Base-by-base conservation (phyloP, 2,797 vertebrate species). In the Sebastolobus alascanus region DNA sequence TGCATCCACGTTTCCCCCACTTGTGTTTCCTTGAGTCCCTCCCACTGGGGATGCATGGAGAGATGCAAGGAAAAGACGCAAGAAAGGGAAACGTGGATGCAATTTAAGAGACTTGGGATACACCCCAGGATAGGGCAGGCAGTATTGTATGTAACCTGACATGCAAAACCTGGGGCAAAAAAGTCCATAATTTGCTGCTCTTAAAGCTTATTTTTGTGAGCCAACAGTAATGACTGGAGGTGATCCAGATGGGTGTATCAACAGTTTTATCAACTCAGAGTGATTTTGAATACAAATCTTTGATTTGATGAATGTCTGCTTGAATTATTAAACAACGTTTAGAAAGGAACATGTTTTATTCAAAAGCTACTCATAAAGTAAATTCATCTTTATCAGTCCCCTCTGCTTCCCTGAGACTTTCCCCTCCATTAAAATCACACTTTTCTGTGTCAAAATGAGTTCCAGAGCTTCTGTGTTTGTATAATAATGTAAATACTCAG, bases 401-500 rank as follows among this genome's bases (percentile, higher is more conserved):
- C 33, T 18, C 8, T 61, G 20, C 18, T 73, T 68, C 61, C 46
- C 29, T 5, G 46, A 78, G 68, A 56, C 50, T 20, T n/a, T 1
- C 3, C 29, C 8, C 9, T 63, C 61, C 46, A 73, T 76, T 78
- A 80, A 70, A 82, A 79, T 74, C 58, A 12, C 54, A 76, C 55
- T 74, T 61, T 79, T 84, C 63, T 20, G 6, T 38, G 68, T 82
- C 33, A 80, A 25, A 83, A 77, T 73, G 18, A 83, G 25, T 63
- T 83, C 75, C 46, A 82, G 52, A 54, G 84, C 84, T 84, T 79
- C 84, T 83, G 84, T 83, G 85, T 87, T 89, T 88, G 60, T 29
- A 33, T 54, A 27, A 77, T 72, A 70, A 65, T 40, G 37, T 80
- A 80, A 89, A 87, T 78, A 84, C 72, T 77, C 43, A 60, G 54